Evolutionary conservation across 2,888 invertebrate species (phyloP).

Genomic region (Spisula solida): DNA sequence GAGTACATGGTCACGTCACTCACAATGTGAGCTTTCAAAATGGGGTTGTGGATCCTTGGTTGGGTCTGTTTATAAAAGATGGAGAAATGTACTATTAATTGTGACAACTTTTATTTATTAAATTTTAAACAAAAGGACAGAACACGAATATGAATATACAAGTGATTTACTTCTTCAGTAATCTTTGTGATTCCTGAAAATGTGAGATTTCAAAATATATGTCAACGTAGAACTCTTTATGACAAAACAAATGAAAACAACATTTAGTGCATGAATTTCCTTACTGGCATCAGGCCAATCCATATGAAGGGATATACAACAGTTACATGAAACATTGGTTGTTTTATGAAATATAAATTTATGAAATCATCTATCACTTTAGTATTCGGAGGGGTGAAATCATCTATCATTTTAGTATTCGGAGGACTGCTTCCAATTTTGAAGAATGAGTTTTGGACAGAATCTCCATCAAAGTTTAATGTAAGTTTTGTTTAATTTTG

Average conservation of each 20-base stretch:
- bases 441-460: too few relatives aligned
- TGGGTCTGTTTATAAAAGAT: not conserved
- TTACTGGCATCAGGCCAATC: not conserved
- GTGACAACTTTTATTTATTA: slow-evolving; percentile 43
- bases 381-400: not conserved
- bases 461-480: too few relatives aligned
- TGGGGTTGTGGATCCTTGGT: too few relatives aligned
- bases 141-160: slow-evolving; percentile 20
- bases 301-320: not conserved
- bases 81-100: not conserved
- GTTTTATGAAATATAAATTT: not conserved
- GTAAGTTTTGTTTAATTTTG: not conserved
- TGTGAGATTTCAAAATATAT: slow-evolving; percentile 14
- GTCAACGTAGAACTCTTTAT: not conserved
- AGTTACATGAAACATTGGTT: not conserved
- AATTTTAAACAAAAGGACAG: slow-evolving; percentile 29
- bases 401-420: not conserved
- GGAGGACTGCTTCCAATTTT: not conserved
- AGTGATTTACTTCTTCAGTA: not conserved
- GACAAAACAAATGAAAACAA: not conserved
- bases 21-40: too few relatives aligned
- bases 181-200: not conserved
- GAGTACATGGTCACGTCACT: too few relatives aligned
- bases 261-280: not conserved
- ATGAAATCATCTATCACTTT: not conserved